These are phyloP conservation scores for Bombus waltoni DNA, from an alignment of 1,140 invertebrate species.

Conservation along the genomic window DNA sequence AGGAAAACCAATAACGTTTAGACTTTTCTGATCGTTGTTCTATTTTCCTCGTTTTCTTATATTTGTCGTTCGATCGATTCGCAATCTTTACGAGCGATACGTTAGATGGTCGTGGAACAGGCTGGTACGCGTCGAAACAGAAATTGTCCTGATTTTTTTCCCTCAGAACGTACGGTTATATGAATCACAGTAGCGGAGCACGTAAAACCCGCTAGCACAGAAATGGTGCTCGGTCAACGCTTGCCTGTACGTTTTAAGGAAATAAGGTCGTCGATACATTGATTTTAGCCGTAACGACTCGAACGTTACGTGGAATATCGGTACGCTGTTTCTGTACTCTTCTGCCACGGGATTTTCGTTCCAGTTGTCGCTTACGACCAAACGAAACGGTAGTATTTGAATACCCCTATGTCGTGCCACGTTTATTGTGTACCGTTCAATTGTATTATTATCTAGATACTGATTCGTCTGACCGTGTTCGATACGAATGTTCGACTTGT, in stretches of 20 bases:
- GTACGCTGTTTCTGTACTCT: not conserved
- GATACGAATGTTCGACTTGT: not conserved
- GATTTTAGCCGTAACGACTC: slow-evolving; percentile 62
- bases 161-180: slow-evolving; percentile 42
- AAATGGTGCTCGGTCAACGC: slow-evolving; percentile 63
- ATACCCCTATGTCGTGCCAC: not conserved
- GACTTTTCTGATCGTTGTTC: not conserved
- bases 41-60: not conserved
- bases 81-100: not conserved
- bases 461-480: not conserved
- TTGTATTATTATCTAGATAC: not conserved
- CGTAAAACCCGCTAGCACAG: slow-evolving; percentile 64
- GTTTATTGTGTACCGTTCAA: not conserved
- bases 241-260: slow-evolving; percentile 63
- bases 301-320: slow-evolving; percentile 51
- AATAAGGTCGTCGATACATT: slow-evolving; percentile 68
- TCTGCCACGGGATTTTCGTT: slow-evolving; percentile 30
- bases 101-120: not conserved
- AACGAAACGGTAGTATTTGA: slow-evolving; percentile 4
- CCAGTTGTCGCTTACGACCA: slow-evolving; percentile 32
- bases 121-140: not conserved
- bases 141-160: slow-evolving; percentile 43
- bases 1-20: not conserved
- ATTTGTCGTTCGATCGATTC: not conserved
- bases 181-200: slow-evolving; percentile 57